A percentile compares a stretch with the other conserved stretches of the same genome.
Conservation (phyloP, 1,140 invertebrate species). For the Colletes latitarsis region DNA sequence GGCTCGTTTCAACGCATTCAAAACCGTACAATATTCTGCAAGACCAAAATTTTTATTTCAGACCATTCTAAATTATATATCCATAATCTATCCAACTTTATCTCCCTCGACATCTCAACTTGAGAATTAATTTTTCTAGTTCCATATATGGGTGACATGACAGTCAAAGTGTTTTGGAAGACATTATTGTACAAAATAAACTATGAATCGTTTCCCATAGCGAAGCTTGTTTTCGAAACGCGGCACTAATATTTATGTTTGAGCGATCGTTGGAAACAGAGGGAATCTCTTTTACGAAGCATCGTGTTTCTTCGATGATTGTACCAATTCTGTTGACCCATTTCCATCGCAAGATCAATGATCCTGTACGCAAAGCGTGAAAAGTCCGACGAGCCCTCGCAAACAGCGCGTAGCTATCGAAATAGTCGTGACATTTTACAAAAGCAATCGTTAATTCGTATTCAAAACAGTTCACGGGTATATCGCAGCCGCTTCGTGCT, state of each 20-base stretch:
- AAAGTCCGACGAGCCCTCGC: background rate
- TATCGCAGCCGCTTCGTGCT: slow-evolving; percentile 48
- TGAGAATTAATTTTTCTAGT: too few species aligned
- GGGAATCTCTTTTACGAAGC: background rate
- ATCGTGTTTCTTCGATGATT: slow-evolving; percentile 34
- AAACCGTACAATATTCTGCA: too few species aligned
- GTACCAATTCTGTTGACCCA: slow-evolving; percentile 41
- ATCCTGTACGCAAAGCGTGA: background rate
- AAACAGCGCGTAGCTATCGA: background rate
- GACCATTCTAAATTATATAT: too few species aligned
- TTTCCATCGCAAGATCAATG: slow-evolving; percentile 5
- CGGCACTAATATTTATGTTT: background rate
- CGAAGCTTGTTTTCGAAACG: too few species aligned
- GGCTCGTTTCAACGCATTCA: too few species aligned
- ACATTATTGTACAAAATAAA: too few species aligned
- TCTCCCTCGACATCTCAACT: too few species aligned
- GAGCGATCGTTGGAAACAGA: background rate
- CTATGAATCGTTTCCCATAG: too few species aligned
- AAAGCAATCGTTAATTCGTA: slow-evolving; percentile 51
- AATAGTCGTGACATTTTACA: slow-evolving; percentile 22
- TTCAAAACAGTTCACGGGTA: slow-evolving; percentile 55
- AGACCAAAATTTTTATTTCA: too few species aligned
- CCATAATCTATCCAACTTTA: too few species aligned
- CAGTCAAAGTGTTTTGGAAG: too few species aligned
- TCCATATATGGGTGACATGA: too few species aligned